Conservation (phyloP, 2,113 vertebrate genomes). For the Pogona vitticeps region DNA sequence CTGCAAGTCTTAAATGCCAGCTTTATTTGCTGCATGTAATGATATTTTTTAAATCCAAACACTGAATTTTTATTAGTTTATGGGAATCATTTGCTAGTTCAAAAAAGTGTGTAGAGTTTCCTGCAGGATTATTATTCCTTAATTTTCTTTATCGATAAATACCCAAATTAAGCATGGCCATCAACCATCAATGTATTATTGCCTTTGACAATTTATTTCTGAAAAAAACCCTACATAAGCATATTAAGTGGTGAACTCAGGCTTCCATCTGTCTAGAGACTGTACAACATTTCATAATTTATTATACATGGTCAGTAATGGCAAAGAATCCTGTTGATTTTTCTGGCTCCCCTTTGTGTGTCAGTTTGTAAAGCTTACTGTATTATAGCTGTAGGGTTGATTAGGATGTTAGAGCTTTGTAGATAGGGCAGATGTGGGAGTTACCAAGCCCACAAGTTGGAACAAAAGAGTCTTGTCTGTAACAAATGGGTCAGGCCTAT, state of each 20-base stretch:
- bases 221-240: neutral
- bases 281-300: rapidly evolving
- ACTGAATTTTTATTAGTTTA: neutral
- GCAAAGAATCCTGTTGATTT: neutral
- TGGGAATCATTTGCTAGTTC: neutral
- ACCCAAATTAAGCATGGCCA: neutral
- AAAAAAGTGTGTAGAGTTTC: neutral
- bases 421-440: neutral
- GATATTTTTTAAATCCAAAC: neutral
- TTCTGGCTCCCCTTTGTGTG: neutral
- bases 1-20: too few species aligned
- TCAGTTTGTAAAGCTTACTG: neutral
- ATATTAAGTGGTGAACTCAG: neutral
- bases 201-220: rapidly evolving
- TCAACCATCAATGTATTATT: too few species aligned
- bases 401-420: neutral
- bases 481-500: neutral
- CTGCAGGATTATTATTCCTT: neutral
- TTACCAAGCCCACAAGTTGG: too few species aligned
- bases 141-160: neutral
- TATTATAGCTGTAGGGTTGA: neutral
- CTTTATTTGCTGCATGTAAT: too few species aligned
- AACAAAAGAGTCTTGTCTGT: too few species aligned
- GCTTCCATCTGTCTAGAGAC: neutral
- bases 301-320: neutral